Base-by-base conservation (phyloP, 2,113 vertebrate genomes). In the Oncorhynchus clarkii region DNA sequence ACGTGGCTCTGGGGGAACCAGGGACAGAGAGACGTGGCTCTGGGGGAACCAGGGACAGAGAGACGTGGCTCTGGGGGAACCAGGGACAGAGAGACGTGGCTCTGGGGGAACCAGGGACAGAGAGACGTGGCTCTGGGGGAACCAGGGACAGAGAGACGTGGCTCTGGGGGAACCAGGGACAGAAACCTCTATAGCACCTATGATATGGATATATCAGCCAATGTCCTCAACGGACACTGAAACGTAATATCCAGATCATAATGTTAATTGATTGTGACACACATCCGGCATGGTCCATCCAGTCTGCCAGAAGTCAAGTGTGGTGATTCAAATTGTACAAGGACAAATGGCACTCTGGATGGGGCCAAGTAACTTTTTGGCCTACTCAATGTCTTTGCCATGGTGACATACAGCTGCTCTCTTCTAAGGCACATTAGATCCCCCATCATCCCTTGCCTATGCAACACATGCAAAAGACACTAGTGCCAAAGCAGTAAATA, bases 341-440 rank as follows among this genome's bases (percentile, higher is more conserved):
- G 78, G 81, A 91, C 82, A 88, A 84, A 89, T 81, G 79, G 75
- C 20, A 12, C 76, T 49, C 76, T 84, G 90, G 86, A 86, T 26
- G 5, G 65, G 69, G 79, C 70, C 88, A 86, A 34, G 79, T 82
- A 84, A 86, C 62, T 75, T 65, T 73, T 71, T 72, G 67, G 82
- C 88, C 84, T 88, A 88, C 74, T 80, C 81, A 20, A 27, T 71
- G 78, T 81, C 87, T 89, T 86, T 84, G 80, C 79, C 81, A 79
- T 78, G 68, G 78, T 80, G 77, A 82, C 80, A 81, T 84, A 86
- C 75, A 78, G 84, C 81, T 82, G 71, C 77, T 81, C 84, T 88
- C 76, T 84, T 81, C 80, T 72, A 59, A 85, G 86, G 78, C 86
- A 88, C 82, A 89, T 92, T 89, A 89, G 82, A 86, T 89, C 81